Percentiles rank a stretch among this genome's conserved stretches.
These are phyloP conservation scores for Scyliorhinus canicula DNA, from an alignment of 2,797 vertebrate genomes.

Conservation along the genomic window DNA sequence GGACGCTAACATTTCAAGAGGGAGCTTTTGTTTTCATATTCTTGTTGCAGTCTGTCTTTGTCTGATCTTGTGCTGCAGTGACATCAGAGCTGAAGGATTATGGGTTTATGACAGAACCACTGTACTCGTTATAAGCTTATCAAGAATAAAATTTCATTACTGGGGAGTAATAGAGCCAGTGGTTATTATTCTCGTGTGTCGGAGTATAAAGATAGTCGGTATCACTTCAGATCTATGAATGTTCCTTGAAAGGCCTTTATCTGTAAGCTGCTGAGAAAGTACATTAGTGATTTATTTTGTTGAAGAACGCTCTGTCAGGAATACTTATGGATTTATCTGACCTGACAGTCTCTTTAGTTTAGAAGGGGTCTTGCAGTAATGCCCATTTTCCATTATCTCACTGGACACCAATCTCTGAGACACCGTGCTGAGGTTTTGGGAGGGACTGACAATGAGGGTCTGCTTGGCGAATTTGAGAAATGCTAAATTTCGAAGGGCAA, in stretches of 20 bases:
- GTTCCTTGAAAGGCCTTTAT: not conserved
- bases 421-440: not conserved
- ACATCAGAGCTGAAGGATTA: not conserved
- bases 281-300: not conserved
- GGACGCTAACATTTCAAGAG: not conserved
- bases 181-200: not conserved
- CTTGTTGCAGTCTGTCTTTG: not conserved
- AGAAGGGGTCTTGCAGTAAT: not conserved
- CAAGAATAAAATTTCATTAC: not conserved
- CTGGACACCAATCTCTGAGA: not conserved
- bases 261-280: not conserved
- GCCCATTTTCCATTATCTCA: not conserved
- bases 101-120: not conserved
- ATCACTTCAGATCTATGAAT: not conserved
- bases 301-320: not conserved
- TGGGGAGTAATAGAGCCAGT: not conserved
- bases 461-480: not conserved
- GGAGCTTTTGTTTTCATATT: not conserved
- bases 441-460: not conserved
- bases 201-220: not conserved
- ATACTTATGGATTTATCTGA: slow-evolving; percentile 10
- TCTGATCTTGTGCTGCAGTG: not conserved
- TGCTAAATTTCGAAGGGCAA: not conserved
- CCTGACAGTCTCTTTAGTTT: not conserved
- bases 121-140: not conserved